Evolutionary conservation across 37 sponge, comb jelly and placozoan genomes (phyloP).

Genomic region (Amphimedon queenslandica): DNA sequence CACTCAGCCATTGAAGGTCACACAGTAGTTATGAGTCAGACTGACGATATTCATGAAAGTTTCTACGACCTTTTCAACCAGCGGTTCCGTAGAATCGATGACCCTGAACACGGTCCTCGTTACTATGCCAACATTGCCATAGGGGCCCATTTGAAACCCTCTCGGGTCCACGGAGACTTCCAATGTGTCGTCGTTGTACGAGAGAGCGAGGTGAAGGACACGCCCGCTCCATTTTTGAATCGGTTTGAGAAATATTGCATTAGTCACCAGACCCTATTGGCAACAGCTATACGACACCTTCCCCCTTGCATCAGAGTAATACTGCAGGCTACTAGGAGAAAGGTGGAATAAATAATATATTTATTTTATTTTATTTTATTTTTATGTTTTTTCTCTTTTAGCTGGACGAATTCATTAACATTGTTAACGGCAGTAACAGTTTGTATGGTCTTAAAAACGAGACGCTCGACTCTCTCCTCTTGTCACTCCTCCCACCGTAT

Average conservation of each 20-base stretch:
- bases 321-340: conserved; percentile 37
- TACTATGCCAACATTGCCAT: conserved; percentile 87
- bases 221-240: conserved; percentile 87
- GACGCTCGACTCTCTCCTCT: conserved; percentile 79
- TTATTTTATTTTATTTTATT: too few relatives aligned
- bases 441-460: conserved; percentile 62
- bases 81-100: conserved; percentile 65
- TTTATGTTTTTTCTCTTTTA: too few relatives aligned
- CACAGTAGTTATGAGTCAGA: conserved; percentile 81
- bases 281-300: conserved; percentile 49
- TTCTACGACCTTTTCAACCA: conserved; percentile 90
- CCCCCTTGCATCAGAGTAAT: conserved; percentile 61
- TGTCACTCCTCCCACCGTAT: conserved; percentile 62
- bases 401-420: conserved; percentile 40
- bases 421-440: conserved; percentile 26
- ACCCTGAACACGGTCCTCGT: conserved; percentile 48
- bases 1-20: conserved; percentile 76
- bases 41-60: conserved; percentile 86
- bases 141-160: conserved; percentile 78
- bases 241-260: conserved; percentile 86
- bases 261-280: conserved; percentile 59
- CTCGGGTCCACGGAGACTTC: conserved; percentile 69
- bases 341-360: too few relatives aligned
- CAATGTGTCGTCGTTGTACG: conserved; percentile 79
- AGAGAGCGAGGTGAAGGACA: conserved; percentile 55